phyloP scores from a whole-genome alignment of 2,113 vertebrate genomes.

The Anolis sagrei region DNA sequence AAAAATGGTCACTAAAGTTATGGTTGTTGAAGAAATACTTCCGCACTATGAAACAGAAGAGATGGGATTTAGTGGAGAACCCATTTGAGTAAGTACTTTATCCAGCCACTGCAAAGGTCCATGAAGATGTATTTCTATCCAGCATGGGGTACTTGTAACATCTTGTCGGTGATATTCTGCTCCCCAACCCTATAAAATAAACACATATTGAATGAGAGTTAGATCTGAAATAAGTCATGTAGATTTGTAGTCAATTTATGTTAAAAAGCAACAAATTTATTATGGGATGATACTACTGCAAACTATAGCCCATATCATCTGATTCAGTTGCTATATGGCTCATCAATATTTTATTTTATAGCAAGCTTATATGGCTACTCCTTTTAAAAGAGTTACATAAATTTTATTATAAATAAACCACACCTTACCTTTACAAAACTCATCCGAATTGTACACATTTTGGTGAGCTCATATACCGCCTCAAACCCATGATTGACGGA shows the following conservation, averaged over 20 bases:
- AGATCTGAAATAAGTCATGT: conserved; percentile 24
- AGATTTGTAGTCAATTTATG: neutral
- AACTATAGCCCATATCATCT: neutral
- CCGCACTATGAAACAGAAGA: conserved; percentile 96
- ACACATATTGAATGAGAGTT: neutral
- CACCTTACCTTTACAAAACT: conserved; percentile 94
- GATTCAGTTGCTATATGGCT: neutral
- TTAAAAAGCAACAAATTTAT: neutral
- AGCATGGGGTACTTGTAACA: conserved; percentile 97
- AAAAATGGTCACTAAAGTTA: conserved; percentile 75
- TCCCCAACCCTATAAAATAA: conserved; percentile 89
- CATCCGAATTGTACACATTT: conserved; percentile 99
- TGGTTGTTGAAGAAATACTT: conserved; percentile 62
- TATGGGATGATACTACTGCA: too few relatives aligned
- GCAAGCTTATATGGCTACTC: neutral
- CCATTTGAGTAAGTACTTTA: conserved; percentile 99
- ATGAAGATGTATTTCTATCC: conserved; percentile 98
- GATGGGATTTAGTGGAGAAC: conserved; percentile 96
- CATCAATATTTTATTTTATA: too few relatives aligned
- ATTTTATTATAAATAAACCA: neutral
- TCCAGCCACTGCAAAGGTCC: conserved; percentile 98
- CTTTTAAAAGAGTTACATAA: neutral
- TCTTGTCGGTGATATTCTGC: conserved; percentile 97
- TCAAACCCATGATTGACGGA: conserved; percentile 98
- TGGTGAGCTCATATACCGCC: conserved; percentile 96